Percentiles rank a stretch among this genome's conserved stretches.
Conservation (phyloP, 2,113 vertebrate genomes). For the Melanocharis versteri region DNA sequence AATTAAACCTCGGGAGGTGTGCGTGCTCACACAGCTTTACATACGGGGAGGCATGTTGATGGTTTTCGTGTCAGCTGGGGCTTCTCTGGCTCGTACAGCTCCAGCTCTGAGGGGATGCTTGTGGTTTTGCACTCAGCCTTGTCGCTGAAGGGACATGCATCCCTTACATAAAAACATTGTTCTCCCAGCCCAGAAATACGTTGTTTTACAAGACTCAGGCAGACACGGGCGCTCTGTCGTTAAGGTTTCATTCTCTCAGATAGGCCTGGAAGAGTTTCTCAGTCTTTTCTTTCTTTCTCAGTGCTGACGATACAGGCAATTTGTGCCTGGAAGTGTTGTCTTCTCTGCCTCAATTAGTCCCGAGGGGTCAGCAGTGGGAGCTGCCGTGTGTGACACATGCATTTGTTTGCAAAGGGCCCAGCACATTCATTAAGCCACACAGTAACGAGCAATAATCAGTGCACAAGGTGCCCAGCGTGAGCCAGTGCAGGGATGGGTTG, state of each 20-base stretch:
- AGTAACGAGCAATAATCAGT: not conserved
- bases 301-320: not conserved
- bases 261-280: not conserved
- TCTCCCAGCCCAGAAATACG: not conserved
- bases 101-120: not conserved
- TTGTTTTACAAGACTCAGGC: constrained; percentile 4
- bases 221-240: not conserved
- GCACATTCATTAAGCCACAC: not conserved
- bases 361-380: not conserved
- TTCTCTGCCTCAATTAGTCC: constrained; percentile 2
- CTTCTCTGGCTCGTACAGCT: not conserved
- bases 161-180: not conserved
- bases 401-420: not conserved
- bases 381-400: not conserved
- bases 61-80: not conserved
- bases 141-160: not conserved
- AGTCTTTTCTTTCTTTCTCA: not conserved
- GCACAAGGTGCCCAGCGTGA: not conserved
- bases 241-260: not conserved
- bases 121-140: not conserved
- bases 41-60: not conserved
- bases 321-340: not conserved
- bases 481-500: not conserved
- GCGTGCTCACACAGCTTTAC: not conserved
- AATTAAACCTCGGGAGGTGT: not conserved